Conservation (phyloP, 2,888 invertebrate genomes). For the Xestia ashworthii region DNA sequence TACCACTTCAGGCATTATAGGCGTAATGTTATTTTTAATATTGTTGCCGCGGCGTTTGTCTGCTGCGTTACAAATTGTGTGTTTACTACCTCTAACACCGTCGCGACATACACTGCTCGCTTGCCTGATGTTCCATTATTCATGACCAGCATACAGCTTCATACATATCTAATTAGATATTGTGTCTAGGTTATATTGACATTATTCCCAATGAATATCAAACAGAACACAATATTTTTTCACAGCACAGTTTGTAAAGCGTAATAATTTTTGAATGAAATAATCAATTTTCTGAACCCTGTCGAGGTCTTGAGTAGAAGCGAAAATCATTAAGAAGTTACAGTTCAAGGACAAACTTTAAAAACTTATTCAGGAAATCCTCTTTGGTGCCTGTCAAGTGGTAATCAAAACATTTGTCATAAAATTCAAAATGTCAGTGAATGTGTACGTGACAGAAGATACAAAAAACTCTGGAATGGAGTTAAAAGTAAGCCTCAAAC, state of each 20-base stretch:
- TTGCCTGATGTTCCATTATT: slow-evolving; percentile 50
- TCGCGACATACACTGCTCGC: neutral
- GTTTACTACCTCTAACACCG: slow-evolving; percentile 21
- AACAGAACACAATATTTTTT: neutral
- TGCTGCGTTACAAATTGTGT: slow-evolving; percentile 29
- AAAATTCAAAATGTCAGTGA: slow-evolving; percentile 49
- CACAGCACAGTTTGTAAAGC: neutral
- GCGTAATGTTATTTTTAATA: neutral
- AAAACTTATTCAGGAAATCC: slow-evolving; percentile 15
- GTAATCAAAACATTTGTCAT: slow-evolving; percentile 17
- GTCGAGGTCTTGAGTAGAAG: neutral
- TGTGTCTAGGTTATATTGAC: slow-evolving; percentile 35
- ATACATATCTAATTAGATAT: slow-evolving; percentile 39
- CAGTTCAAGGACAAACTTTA: neutral
- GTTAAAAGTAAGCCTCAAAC: slow-evolving; percentile 44
- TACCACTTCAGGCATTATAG: neutral
- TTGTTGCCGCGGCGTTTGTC: slow-evolving; percentile 10
- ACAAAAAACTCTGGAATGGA: slow-evolving; percentile 32
- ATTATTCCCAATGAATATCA: slow-evolving; percentile 21
- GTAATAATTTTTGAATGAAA: neutral
- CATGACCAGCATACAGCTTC: slow-evolving; percentile 32
- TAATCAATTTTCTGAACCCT: neutral
- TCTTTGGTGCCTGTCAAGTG: slow-evolving; percentile 25
- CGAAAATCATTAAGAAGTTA: slow-evolving; percentile 19
- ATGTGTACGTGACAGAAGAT: slow-evolving; percentile 34